Evolutionary conservation across 1,140 invertebrate genomes (phyloP).

Genomic region (Drosophila sp.): DNA sequence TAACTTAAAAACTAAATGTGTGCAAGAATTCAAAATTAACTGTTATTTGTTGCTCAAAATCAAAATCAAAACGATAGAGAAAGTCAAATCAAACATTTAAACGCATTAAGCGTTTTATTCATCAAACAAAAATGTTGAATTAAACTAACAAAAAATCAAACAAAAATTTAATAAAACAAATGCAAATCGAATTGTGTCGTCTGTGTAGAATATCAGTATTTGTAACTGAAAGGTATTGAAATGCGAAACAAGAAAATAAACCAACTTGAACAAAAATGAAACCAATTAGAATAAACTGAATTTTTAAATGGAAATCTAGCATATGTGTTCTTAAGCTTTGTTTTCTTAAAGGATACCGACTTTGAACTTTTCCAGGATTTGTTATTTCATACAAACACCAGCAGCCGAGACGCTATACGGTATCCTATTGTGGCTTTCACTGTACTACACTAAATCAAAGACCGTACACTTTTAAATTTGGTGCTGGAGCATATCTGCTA

Average conservation of each 20-base stretch:
- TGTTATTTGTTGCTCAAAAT: slow-evolving; percentile 80
- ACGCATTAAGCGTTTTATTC: slow-evolving; percentile 78
- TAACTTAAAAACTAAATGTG: slow-evolving; percentile 46
- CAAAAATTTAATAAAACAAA: slow-evolving; percentile 51
- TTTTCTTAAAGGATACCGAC: background rate
- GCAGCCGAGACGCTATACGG: too few species aligned
- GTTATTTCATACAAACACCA: background rate
- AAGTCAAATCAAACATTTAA: slow-evolving; percentile 70
- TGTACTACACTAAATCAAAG: too few species aligned
- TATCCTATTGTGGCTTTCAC: too few species aligned
- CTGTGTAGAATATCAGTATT: slow-evolving; percentile 80
- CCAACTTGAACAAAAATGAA: slow-evolving; percentile 63
- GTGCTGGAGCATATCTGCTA: too few species aligned
- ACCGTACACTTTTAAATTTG: too few species aligned
- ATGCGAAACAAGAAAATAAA: slow-evolving; percentile 58
- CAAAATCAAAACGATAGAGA: slow-evolving; percentile 43
- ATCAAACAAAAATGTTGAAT: slow-evolving; percentile 77
- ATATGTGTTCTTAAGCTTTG: slow-evolving; percentile 8
- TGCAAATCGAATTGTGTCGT: slow-evolving; percentile 78
- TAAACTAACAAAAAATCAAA: slow-evolving; percentile 52
- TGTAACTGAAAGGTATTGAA: slow-evolving; percentile 75
- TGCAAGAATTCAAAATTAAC: slow-evolving; percentile 75
- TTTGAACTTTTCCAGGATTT: background rate
- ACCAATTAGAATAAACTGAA: slow-evolving; percentile 77
- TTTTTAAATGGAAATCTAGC: slow-evolving; percentile 67